Conservation (phyloP, 2,113 vertebrate species). For the Anser brachyrhynchus region DNA sequence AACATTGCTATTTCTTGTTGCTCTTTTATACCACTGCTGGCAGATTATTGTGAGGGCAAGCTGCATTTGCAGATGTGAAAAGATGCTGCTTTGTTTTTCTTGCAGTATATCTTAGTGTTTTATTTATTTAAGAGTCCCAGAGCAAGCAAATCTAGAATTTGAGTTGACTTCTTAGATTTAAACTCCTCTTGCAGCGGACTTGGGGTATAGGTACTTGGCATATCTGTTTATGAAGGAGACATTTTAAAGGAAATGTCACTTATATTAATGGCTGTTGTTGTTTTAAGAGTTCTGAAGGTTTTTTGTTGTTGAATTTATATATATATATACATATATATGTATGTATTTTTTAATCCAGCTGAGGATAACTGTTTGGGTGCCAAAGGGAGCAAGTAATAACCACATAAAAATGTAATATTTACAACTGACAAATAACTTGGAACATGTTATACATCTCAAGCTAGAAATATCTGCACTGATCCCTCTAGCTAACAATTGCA, state of each 20-base stretch:
- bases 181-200: not conserved
- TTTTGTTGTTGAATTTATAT: not conserved
- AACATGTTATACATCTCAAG: not conserved
- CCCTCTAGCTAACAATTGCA: not conserved
- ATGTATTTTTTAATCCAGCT: not conserved
- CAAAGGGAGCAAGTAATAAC: not conserved
- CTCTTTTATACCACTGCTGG: not conserved
- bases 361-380: not conserved
- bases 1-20: not conserved
- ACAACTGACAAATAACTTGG: not conserved
- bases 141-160: not conserved
- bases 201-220: not conserved
- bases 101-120: not conserved
- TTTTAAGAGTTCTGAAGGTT: not conserved
- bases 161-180: not conserved
- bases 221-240: not conserved
- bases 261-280: not conserved
- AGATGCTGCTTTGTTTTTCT: not conserved
- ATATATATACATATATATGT: too few species aligned
- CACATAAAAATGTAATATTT: not conserved
- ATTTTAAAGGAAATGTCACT: not conserved
- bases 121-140: not conserved
- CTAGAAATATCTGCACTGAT: not conserved
- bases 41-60: not conserved
- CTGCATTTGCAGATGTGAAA: not conserved